These are phyloP conservation scores for human DNA, from an alignment of 2,113 vertebrate species.

Conservation along the genomic window DNA sequence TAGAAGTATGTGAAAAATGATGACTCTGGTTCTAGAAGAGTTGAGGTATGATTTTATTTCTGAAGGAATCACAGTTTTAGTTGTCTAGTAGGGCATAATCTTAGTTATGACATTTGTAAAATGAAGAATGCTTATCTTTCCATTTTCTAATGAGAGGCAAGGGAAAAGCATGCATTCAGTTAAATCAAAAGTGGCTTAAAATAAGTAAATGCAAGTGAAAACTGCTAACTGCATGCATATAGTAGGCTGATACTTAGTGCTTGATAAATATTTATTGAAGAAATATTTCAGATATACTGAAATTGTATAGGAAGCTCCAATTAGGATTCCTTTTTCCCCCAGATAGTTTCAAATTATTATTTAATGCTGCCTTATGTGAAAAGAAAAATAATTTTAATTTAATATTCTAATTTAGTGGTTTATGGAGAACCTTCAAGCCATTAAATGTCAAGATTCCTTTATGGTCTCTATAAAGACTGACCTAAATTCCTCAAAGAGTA, in stretches of 20 bases:
- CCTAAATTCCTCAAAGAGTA: constrained; percentile 47
- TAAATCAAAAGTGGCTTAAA: constrained; percentile 37
- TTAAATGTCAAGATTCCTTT: constrained; percentile 53
- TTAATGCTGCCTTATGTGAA: constrained; percentile 27
- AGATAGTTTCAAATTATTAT: neutral
- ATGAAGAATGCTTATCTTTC: constrained; percentile 21
- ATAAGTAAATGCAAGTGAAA: constrained; percentile 39
- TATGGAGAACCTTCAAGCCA: constrained; percentile 43
- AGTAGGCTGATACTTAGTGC: neutral
- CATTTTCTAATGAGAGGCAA: constrained; percentile 26
- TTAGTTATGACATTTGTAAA: constrained; percentile 47
- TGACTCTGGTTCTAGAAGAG: neutral
- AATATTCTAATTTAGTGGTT: constrained; percentile 45
- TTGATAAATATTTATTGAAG: constrained; percentile 29
- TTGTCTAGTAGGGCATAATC: constrained; percentile 5
- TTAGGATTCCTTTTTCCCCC: neutral
- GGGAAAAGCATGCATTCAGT: neutral
- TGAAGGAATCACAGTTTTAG: neutral
- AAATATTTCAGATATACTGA: neutral
- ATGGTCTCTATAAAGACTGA: constrained; percentile 47
- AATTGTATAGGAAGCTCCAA: constrained; percentile 11
- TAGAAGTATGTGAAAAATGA: constrained; percentile 31
- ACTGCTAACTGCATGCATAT: neutral
- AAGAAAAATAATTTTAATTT: constrained; percentile 56
- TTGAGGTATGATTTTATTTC: constrained; percentile 43